Conservation (phyloP, 2,797 vertebrate species). For the Phrynocephalus vlangalii region DNA sequence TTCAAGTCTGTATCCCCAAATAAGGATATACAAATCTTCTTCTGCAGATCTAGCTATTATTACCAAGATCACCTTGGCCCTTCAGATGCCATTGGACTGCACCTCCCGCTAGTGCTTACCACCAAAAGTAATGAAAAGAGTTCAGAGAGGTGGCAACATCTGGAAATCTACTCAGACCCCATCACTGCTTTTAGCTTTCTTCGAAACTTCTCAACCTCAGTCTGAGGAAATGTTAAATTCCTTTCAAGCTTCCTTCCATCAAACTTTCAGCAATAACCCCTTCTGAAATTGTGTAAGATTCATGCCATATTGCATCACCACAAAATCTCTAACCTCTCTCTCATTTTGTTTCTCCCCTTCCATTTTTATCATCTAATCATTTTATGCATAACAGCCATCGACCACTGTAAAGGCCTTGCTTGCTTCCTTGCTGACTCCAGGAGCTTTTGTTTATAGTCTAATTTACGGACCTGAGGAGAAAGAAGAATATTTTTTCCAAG, state of each 20-base stretch:
- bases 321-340: not conserved
- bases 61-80: too few species aligned
- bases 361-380: constrained; percentile 35
- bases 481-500: constrained; percentile 19
- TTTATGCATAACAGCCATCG: constrained; percentile 21
- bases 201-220: not conserved
- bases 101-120: too few species aligned
- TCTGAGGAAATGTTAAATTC: not conserved
- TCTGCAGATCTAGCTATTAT: too few species aligned
- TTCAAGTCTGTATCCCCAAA: too few species aligned
- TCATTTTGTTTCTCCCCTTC: constrained; percentile 10
- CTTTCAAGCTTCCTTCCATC: not conserved
- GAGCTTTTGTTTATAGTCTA: constrained; percentile 23
- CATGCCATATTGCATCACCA: not conserved
- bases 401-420: not conserved
- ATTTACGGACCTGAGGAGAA: constrained; percentile 34
- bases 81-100: too few species aligned
- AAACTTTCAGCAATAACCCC: not conserved
- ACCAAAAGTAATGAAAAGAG: too few species aligned
- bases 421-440: constrained; percentile 20
- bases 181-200: not conserved
- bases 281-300: not conserved
- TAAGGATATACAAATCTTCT: too few species aligned
- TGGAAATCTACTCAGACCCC: too few species aligned
- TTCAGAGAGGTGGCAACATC: too few species aligned